A percentile compares a stretch with the other conserved stretches of the same genome.
Evolutionary conservation across 2,888 invertebrate genomes (phyloP).

Genomic region (Andrena hattorfiana): DNA sequence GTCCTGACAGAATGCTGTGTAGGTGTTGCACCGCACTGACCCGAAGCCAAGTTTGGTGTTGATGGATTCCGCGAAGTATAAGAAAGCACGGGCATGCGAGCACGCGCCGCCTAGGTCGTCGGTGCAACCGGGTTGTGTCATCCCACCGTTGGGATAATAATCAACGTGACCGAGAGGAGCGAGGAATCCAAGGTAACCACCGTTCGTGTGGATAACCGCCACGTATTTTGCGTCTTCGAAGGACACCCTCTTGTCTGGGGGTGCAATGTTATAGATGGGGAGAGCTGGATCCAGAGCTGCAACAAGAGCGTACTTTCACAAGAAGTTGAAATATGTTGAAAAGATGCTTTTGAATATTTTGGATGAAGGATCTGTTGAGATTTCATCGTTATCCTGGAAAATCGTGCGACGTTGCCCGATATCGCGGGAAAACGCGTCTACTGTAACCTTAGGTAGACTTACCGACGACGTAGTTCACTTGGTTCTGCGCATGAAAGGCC

Average conservation of each 20-base stretch:
- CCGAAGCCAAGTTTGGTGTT: slow-evolving; percentile 63
- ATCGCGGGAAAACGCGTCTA: not conserved
- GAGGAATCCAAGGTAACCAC: slow-evolving; percentile 79
- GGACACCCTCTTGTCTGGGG: slow-evolving; percentile 76
- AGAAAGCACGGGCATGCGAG: slow-evolving; percentile 77
- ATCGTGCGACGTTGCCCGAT: too few relatives aligned
- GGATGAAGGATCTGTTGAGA: too few relatives aligned
- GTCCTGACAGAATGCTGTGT: slow-evolving; percentile 20
- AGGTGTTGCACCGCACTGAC: slow-evolving; percentile 57
- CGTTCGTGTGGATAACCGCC: slow-evolving; percentile 83
- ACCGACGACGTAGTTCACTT: slow-evolving; percentile 9
- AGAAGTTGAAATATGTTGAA: too few relatives aligned
- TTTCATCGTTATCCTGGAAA: too few relatives aligned
- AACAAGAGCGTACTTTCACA: not conserved
- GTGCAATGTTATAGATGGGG: too few relatives aligned
- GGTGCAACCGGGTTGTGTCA: slow-evolving; percentile 77
- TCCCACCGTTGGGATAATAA: slow-evolving; percentile 84
- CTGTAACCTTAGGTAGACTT: not conserved
- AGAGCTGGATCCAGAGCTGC: slow-evolving; percentile 84
- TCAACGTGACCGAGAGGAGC: slow-evolving; percentile 81
- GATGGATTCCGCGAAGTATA: slow-evolving; percentile 81
- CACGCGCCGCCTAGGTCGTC: slow-evolving; percentile 74
- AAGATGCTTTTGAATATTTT: too few relatives aligned
- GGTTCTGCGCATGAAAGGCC: not conserved
- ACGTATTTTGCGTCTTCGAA: slow-evolving; percentile 81